Evolutionary conservation across 2,888 invertebrate species (phyloP).

Genomic region (Amiota mariae): DNA sequence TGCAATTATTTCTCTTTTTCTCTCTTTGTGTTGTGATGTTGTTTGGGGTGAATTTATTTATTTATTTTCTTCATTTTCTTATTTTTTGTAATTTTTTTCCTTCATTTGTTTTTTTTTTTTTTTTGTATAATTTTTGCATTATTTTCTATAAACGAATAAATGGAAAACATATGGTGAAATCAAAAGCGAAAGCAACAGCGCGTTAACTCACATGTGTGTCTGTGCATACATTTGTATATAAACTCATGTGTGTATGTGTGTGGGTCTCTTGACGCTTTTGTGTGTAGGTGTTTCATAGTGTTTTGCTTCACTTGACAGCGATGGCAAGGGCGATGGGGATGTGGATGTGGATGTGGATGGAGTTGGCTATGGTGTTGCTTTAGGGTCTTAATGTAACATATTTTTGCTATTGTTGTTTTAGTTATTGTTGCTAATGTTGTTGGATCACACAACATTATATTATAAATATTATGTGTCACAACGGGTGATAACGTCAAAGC

Average conservation of each 20-base stretch:
- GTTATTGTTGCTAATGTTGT: constrained; percentile 13
- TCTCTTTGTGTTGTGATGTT: no score
- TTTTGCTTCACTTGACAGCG: not conserved
- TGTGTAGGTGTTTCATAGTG: constrained; percentile 20
- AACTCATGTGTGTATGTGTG: constrained; percentile 14
- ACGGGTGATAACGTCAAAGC: constrained; percentile 58
- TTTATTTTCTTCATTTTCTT: no score
- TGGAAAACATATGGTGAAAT: constrained; percentile 53
- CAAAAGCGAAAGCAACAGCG: constrained; percentile 13
- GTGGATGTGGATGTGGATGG: no score
- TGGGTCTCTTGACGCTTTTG: not conserved
- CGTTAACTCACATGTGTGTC: not conserved
- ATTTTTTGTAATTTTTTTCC: not conserved
- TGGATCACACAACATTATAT: constrained; percentile 53
- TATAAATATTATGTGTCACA: constrained; percentile 67
- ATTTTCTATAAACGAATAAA: constrained; percentile 47
- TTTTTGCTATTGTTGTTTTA: constrained; percentile 18
- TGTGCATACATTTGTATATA: constrained; percentile 30
- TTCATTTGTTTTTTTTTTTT: not conserved
- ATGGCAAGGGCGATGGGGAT: not conserved
- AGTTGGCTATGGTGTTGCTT: constrained; percentile 8
- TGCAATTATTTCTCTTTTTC: no score
- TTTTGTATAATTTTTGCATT: constrained; percentile 61
- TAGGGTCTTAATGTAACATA: constrained; percentile 20
- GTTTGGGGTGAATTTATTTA: no score